Percentiles rank a stretch among this genome's conserved stretches.
phyloP scores from a whole-genome alignment of 2,113 vertebrate genomes.

The Procapra przewalskii region DNA sequence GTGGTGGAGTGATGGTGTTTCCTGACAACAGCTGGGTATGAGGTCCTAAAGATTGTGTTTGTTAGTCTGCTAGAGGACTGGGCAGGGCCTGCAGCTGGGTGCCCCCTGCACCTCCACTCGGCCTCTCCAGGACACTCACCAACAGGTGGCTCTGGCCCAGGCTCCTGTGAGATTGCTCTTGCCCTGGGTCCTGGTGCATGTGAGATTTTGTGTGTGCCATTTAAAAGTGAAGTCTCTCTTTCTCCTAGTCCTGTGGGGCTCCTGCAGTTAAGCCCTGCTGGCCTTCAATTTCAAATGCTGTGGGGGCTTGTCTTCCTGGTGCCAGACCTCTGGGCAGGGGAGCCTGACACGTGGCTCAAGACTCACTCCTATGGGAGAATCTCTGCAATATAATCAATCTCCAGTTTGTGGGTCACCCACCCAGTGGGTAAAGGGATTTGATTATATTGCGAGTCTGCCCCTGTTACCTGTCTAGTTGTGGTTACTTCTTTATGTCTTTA shows the following conservation, averaged over 20 bases:
- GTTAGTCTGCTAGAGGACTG: neutral
- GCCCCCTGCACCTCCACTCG: neutral
- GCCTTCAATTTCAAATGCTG: neutral
- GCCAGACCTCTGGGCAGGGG: neutral
- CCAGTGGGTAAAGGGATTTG: neutral
- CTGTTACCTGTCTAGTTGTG: neutral
- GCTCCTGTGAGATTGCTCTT: neutral
- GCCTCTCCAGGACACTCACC: neutral
- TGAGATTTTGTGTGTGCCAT: neutral
- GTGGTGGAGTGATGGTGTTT: neutral
- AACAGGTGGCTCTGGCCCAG: neutral
- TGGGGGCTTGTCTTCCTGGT: neutral
- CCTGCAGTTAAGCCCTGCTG: neutral
- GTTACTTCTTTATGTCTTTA: neutral
- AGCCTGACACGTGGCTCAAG: neutral
- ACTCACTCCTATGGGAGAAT: neutral
- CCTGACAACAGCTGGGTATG: neutral
- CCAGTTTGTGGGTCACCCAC: neutral
- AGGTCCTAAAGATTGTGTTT: neutral
- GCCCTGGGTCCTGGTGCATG: neutral
- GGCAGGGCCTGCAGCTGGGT: neutral
- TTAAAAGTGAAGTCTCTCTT: neutral
- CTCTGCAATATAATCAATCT: neutral
- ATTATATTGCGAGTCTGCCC: neutral
- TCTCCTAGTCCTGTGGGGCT: neutral